phyloP scores from a whole-genome alignment of 2,797 vertebrate genomes.

The Gallinago nigripennis region DNA sequence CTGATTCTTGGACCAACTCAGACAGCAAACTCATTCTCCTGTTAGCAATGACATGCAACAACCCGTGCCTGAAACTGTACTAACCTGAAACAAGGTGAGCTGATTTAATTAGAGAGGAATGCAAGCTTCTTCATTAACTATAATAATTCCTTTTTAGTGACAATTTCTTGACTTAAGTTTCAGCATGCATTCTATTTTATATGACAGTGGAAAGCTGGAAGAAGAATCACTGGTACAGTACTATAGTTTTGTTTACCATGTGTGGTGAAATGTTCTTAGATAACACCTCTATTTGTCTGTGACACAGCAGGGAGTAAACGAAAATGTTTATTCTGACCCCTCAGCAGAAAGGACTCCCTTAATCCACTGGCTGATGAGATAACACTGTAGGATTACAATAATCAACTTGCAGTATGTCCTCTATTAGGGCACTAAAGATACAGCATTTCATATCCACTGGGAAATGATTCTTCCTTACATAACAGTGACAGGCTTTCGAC shows the following conservation, averaged over 20 bases:
- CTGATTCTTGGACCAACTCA: neutral
- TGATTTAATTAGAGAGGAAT: neutral
- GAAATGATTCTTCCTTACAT: slow-evolving; percentile 68
- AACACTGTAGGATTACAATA: slow-evolving; percentile 79
- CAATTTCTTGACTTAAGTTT: neutral
- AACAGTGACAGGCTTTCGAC: slow-evolving; percentile 68
- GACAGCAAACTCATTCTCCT: neutral
- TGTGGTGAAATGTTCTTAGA: slow-evolving; percentile 57
- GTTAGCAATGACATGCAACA: neutral
- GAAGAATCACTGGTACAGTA: neutral
- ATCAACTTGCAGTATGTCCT: slow-evolving; percentile 79
- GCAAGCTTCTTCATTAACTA: neutral
- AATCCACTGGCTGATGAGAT: slow-evolving; percentile 81
- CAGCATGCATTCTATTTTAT: neutral
- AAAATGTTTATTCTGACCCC: slow-evolving; percentile 80
- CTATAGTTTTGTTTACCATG: slow-evolving; percentile 66
- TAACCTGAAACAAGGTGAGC: neutral
- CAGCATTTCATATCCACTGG: slow-evolving; percentile 63
- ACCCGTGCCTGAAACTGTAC: neutral
- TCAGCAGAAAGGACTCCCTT: slow-evolving; percentile 76
- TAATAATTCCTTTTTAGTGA: neutral
- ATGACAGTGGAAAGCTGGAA: neutral
- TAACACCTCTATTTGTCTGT: slow-evolving; percentile 77
- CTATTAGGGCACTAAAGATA: slow-evolving; percentile 74
- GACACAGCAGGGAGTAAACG: slow-evolving; percentile 79